Conservation (phyloP, 1,140 invertebrate genomes). For the Ceratitis capitata region DNA sequence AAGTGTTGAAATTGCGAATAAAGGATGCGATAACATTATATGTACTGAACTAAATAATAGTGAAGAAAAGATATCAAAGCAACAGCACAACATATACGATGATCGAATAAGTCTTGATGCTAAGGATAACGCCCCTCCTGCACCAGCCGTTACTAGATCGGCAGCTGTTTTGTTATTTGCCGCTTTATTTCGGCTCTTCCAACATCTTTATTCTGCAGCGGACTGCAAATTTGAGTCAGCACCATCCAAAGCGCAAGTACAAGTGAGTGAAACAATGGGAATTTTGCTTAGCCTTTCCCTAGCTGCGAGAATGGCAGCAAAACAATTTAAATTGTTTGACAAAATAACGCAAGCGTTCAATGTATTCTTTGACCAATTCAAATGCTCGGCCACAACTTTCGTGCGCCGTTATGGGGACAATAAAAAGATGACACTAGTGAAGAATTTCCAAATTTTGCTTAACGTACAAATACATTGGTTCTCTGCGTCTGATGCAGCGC, state of each 20-base stretch:
- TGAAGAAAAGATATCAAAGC: not conserved
- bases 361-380: constrained; percentile 49
- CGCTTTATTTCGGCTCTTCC: constrained; percentile 48
- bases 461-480: constrained; percentile 55
- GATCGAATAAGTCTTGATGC: not conserved
- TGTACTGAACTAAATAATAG: not conserved
- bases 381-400: constrained; percentile 50
- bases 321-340: constrained; percentile 45
- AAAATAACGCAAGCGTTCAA: constrained; percentile 47
- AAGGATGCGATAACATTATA: not conserved
- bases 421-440: constrained; percentile 50
- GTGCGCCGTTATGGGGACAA: constrained; percentile 58
- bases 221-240: constrained; percentile 47
- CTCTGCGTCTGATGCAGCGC: constrained; percentile 43
- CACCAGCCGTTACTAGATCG: constrained; percentile 6
- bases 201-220: constrained; percentile 42
- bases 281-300: constrained; percentile 49
- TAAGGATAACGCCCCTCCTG: not conserved
- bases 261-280: constrained; percentile 52
- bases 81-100: not conserved
- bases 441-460: constrained; percentile 51
- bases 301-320: constrained; percentile 42
- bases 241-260: constrained; percentile 44
- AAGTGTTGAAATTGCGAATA: not conserved
- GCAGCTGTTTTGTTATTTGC: constrained; percentile 35